These are phyloP conservation scores for Cataglyphis hispanica DNA, from an alignment of 1,140 invertebrate genomes.

Conservation along the genomic window DNA sequence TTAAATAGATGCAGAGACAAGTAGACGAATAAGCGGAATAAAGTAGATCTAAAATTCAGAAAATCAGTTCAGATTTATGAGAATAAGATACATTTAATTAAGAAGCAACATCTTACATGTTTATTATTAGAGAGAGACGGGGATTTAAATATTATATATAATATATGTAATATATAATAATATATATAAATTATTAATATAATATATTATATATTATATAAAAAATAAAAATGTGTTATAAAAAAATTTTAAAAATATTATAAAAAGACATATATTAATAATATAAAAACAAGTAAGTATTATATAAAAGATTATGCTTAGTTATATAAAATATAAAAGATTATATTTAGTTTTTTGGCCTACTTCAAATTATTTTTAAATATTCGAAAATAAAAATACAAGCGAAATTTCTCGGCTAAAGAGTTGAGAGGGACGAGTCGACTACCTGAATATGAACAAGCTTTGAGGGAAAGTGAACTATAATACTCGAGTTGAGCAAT, in stretches of 20 bases:
- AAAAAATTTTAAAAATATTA: neutral
- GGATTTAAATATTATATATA: no score
- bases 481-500: slow-evolving; percentile 79
- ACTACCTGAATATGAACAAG: slow-evolving; percentile 73
- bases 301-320: neutral
- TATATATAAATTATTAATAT: no score
- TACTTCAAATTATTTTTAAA: neutral
- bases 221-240: no score
- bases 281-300: neutral
- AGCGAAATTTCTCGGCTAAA: neutral
- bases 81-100: neutral
- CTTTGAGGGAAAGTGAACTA: slow-evolving; percentile 83
- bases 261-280: neutral
- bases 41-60: neutral
- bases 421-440: slow-evolving; percentile 10
- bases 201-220: neutral
- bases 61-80: neutral
- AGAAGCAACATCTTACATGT: no score
- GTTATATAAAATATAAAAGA: neutral
- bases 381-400: neutral
- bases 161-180: no score
- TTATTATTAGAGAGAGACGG: no score
- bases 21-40: neutral
- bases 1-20: neutral
- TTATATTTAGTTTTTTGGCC: neutral